Base-by-base conservation (phyloP, 2,797 vertebrate species). In the Otus scops region DNA sequence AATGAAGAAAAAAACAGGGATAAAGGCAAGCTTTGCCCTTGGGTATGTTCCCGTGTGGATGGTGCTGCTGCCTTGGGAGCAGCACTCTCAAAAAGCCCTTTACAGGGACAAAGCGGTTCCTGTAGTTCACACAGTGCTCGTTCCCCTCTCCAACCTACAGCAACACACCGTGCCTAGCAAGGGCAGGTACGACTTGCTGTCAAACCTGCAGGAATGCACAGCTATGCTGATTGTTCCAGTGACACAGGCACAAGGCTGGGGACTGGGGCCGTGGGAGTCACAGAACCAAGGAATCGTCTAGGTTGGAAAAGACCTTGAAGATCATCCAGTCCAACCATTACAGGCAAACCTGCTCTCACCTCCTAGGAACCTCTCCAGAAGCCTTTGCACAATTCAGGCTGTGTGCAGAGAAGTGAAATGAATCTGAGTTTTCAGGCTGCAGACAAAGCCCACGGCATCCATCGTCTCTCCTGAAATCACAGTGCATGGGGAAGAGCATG, bases 81-180 rank as follows among this genome's bases (percentile, higher is more conserved):
- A 70, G 30, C 24, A 41, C 17, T 36, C 18, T 79, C 63, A 51
- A 34, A 41, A 45, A 36, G 24, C 0, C 1, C 38, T 63, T 57
- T 8, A 0, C 14, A 6, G 24, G 21, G 51, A 5, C 9, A 0
- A n/a, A 68, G n/a, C 3, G 3, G 26, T 7, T 48, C 48, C 48
- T 16, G 15, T 3, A 30, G 41, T 13, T 56, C 38, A 3, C 0
- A 0, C 32, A 48, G 53, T 6, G 10, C 48, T 75, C 2, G 0
- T 30, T 53, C 10, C 14, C 13, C 7, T 0, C 79, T 34, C 80
- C 30, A 28, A 34, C 32, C 39, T 6, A 18, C 45, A 47, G 68
- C 45, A 36, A 30, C 7, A 4, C 0, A 1, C 43, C 1, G 0
- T 61, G 59, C 36, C 11, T 9, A 9, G 27, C 26, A 6, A 71